Base-by-base conservation (phyloP, 1,140 invertebrate genomes). In the Whitmania pigra region DNA sequence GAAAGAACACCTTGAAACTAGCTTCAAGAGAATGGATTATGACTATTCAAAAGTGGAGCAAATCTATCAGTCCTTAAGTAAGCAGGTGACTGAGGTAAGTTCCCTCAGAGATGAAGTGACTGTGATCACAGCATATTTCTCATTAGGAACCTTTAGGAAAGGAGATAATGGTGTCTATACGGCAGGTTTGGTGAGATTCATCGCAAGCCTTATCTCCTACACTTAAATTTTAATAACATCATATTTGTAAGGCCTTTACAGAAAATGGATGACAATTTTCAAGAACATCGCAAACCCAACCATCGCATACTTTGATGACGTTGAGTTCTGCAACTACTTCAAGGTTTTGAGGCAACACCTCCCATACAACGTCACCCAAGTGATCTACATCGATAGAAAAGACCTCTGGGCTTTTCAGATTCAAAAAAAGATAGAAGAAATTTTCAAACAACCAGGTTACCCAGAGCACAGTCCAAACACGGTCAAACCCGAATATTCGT, bases 381-480 rank as follows among this genome's bases (percentile, higher is more conserved):
- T 79, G 20, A 70, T 76, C 49, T 40, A 74, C 20, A 66, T 79
- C 0, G n/a, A 75, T 6, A 71, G 76, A 66, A 57, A 75, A n/a
- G 66, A 76, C 20, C 72, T 79, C 25, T 78, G 78, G 77, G 73
- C 78, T 22, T 80, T 80, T 73, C 20, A 71, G 54, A 49, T 77
- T 4, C 53, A 67, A 60, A 55, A 75, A 11, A 66, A 53, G 49
- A 77, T 79, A 9, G 20, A 49, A 27, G 15, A 71, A 27, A 77
- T 80, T 6, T 78, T 73, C 57, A 53, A 53, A 29, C 71, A 77
- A 40, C 75, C 73, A 15, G 72, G 69, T 13, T 80, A 79, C 67
- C 78, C 79, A 25, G 75, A 78, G 18, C 72, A 77, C 72, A 31
- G 75, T n/a, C 74, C 74, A 17, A 66, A 70, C 43, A 74, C 74